Evolutionary conservation across 2,888 invertebrate species (phyloP), one percentile per base, ranked within the genome.

Genomic region (Diaprepes abbreviatus): DNA sequence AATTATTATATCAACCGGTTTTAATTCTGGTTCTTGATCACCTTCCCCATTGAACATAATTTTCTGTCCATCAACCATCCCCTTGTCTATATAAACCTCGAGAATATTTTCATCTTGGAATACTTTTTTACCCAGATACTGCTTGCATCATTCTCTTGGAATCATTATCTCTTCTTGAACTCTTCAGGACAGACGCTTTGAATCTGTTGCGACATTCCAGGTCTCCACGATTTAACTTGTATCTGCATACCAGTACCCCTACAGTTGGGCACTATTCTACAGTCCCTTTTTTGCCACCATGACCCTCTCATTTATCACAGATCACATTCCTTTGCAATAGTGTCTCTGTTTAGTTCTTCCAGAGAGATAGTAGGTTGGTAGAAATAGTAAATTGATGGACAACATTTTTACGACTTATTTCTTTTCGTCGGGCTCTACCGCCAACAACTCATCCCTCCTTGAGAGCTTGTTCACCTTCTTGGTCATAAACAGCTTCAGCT

Each of bases 41-140:
- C 98, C 98, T 85, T 99, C 97, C 0, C 97, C 97, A 72, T 88
- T 88, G 82, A 98, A 98, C 21, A 92, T 88, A 73, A 99, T 96
- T 85, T 95, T 96, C 83, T 99, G 97, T 0, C 95, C 97, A 83
- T 98, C 97, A 50, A 89, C 88, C 97, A 98, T 98, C 66, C 98
- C 97, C 85, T 93, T 92, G 79, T 97, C 97, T 57, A 98, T 92
- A 81, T 96, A 94, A 10, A 98, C 97, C 85, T 98, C 98, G 1
- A 98, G 86, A 74, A 97, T 95, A 85, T 97, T 97, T 68, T 96
- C 91, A 78, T 96, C 96, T 58, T 94, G 89, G 7, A 93, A 88
- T 5, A 95, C 94, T 84, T 97, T 98, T 74, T 92, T 92, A 10
- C 98, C 98, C 81, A 90, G 89, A 82, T 98, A 99, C 68, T 89